phyloP scores from a whole-genome alignment of 2,797 vertebrate species.

The Onychomys arenicola region DNA sequence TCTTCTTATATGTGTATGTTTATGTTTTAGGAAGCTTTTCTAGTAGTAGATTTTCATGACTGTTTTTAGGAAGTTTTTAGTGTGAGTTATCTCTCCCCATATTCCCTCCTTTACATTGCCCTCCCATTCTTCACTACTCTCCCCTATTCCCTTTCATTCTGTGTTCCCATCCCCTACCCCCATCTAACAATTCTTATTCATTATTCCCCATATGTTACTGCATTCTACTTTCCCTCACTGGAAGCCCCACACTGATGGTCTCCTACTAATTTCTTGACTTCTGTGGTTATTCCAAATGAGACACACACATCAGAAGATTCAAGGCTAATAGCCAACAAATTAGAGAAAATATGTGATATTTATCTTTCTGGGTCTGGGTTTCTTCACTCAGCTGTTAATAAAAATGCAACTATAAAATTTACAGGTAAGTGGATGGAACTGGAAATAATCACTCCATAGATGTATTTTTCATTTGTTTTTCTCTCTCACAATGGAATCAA shows the following conservation, averaged over 20 bases:
- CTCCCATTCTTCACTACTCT: background rate
- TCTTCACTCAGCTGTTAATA: background rate
- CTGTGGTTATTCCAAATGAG: background rate
- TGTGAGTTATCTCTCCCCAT: background rate
- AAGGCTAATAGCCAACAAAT: background rate
- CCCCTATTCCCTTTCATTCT: background rate
- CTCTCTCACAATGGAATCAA: background rate
- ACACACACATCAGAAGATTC: background rate
- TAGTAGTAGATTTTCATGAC: background rate
- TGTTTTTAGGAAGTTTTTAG: background rate
- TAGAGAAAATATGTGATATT: background rate
- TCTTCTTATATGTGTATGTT: background rate
- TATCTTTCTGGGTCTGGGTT: background rate
- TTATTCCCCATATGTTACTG: background rate
- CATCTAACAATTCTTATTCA: background rate
- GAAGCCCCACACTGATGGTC: background rate
- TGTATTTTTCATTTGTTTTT: slow-evolving; percentile 45
- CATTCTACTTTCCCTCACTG: background rate
- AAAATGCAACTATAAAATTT: background rate
- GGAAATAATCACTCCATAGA: background rate
- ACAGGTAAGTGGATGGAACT: background rate
- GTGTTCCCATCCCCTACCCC: background rate
- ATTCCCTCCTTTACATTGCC: background rate
- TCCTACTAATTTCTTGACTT: background rate
- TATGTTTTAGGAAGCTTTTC: background rate